Evolutionary conservation across 2,797 vertebrate species (phyloP), one percentile per base, ranked within the genome.

Genomic region (Sardinella longiceps): DNA sequence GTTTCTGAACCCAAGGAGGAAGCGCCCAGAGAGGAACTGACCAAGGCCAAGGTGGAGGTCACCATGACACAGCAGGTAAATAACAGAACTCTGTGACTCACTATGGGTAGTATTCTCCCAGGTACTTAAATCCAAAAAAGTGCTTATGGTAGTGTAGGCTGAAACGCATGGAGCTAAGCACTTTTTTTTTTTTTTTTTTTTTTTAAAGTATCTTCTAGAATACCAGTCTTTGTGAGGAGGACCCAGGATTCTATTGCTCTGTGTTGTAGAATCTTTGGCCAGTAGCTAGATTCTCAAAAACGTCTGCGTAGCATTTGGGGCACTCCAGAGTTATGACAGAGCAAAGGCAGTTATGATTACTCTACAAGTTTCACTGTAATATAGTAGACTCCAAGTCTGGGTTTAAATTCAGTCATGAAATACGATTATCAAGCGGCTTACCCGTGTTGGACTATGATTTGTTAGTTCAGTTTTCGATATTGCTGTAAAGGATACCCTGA

Each of bases 41-140:
- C 87, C 0, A 90, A 94, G 56, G 92, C 92, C 63, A 96, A 96
- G 92, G 94, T 89, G 87, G 92, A 93, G 0, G 95, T 95, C 84
- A 92, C 89, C 84, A 92, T 94, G 0, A 93, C 93, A 0, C 96
- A 96, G 91, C 98, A 97, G 95, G 95, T 96, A 92, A 45, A 66
- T 14, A 45, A 66, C 20, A 30, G 18, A 23, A 77, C 70, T 12
- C 53, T 56, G 56, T 60, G 23, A 7, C 18, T 20, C 51, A 20
- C 15, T n/a, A n/a, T n/a, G n/a, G n/a, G n/a, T n/a, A n/a, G n/a
- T n/a, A n/a, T n/a, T n/a, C n/a, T n/a, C n/a, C n/a, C n/a, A n/a
- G n/a, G n/a, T n/a, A n/a, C n/a, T n/a, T n/a, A n/a, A n/a, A n/a
- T n/a, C n/a, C n/a, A n/a, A n/a, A n/a, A n/a, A n/a, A n/a, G n/a